Percentiles rank a stretch among this genome's conserved stretches.
Evolutionary conservation across 1,140 invertebrate genomes (phyloP).

Genomic region (Rhopalosiphum maidis): DNA sequence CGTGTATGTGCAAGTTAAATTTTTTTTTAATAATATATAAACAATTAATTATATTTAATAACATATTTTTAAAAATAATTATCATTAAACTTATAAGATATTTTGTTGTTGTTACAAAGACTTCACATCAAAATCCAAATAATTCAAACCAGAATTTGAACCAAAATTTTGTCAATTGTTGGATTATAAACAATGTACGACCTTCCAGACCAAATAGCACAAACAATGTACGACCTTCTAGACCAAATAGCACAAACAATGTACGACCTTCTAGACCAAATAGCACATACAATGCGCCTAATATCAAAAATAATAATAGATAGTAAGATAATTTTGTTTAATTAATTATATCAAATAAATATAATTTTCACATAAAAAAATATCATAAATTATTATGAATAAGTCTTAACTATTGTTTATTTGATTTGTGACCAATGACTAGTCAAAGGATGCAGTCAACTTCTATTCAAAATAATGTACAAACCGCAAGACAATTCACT

Average conservation of each 20-base stretch:
- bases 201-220: neutral
- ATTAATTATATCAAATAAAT: neutral
- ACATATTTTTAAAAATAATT: neutral
- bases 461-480: slow-evolving; percentile 19
- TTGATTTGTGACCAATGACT: neutral
- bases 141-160: neutral
- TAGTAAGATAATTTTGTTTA: neutral
- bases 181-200: neutral
- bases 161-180: neutral
- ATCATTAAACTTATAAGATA: neutral
- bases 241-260: neutral
- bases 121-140: neutral
- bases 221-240: neutral
- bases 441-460: neutral
- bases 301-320: neutral
- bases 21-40: neutral
- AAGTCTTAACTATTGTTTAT: neutral
- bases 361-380: neutral
- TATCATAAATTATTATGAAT: neutral
- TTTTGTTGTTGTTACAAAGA: neutral
- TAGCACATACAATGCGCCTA: neutral
- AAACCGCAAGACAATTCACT: neutral
- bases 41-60: neutral
- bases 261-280: neutral
- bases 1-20: neutral